Evolutionary conservation across 1,140 invertebrate genomes (phyloP).

Genomic region (Macrobrachium rosenbergii): DNA sequence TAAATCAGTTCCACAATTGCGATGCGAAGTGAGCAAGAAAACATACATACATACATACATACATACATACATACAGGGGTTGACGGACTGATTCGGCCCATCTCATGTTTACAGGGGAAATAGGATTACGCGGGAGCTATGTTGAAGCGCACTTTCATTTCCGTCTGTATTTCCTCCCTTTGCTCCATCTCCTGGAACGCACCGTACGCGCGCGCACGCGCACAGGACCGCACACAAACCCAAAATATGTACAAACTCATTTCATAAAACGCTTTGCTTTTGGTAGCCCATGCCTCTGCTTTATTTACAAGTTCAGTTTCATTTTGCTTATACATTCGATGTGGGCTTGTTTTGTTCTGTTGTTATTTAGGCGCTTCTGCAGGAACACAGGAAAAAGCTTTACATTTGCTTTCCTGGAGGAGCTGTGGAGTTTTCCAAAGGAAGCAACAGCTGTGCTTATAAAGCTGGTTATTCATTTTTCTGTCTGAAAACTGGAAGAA

Average conservation of each 20-base stretch:
- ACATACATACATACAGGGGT: neutral
- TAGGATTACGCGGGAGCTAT: constrained; percentile 58
- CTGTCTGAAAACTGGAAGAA: too few relatives aligned
- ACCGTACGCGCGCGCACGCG: neutral
- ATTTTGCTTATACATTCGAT: too few relatives aligned
- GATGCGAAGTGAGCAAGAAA: constrained; percentile 13
- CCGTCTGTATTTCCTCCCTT: constrained; percentile 53
- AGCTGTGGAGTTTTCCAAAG: too few relatives aligned
- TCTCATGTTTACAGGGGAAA: constrained; percentile 64
- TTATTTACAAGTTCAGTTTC: neutral
- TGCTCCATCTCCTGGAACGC: neutral
- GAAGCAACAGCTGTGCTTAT: too few relatives aligned
- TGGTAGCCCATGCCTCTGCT: neutral
- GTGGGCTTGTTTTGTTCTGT: too few relatives aligned
- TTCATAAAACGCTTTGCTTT: neutral
- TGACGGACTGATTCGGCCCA: constrained; percentile 30
- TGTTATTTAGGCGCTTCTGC: too few relatives aligned
- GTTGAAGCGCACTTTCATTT: constrained; percentile 58
- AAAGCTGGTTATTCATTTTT: too few relatives aligned
- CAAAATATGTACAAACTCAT: too few relatives aligned
- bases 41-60: too few relatives aligned
- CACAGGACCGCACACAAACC: neutral
- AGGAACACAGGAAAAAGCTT: too few relatives aligned
- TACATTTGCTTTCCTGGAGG: too few relatives aligned
- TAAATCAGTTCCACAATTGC: neutral